These are phyloP conservation scores for Bungarus multicinctus DNA, from an alignment of 2,113 vertebrate genomes.

Conservation along the genomic window DNA sequence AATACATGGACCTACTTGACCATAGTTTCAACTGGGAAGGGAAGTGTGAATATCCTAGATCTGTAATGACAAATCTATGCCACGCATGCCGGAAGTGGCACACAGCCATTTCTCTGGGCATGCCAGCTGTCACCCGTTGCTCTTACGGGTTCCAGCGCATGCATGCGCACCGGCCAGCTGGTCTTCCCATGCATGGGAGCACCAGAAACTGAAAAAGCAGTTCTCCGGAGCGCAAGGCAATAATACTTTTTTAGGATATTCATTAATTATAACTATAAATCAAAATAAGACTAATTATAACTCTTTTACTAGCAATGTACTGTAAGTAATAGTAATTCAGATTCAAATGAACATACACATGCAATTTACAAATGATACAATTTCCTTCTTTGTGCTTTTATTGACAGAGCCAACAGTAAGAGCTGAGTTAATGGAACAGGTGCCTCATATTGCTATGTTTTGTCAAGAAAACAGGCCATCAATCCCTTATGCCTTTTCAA, in stretches of 20 bases:
- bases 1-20: background rate
- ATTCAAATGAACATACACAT: background rate
- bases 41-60: background rate
- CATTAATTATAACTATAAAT: background rate
- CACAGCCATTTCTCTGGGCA: no score
- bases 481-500: conserved; percentile 84
- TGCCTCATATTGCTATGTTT: conserved; percentile 88
- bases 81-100: no score
- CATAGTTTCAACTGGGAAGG: background rate
- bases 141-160: no score
- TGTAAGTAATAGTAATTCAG: background rate
- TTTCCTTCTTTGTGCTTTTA: conserved; percentile 19
- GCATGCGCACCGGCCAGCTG: no score
- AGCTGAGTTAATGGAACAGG: conserved; percentile 89
- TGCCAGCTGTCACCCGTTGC: no score
- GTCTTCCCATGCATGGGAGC: no score
- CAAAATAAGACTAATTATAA: background rate
- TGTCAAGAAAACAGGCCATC: conserved; percentile 88
- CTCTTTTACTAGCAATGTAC: background rate
- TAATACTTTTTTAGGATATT: background rate
- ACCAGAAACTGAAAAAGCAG: no score
- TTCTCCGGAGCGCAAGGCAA: background rate
- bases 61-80: no score
- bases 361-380: background rate
- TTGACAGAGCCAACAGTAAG: conserved; percentile 82